These are phyloP conservation scores for Drosophila pseudoobscura DNA, from an alignment of 1,140 invertebrate species.

Conservation along the genomic window DNA sequence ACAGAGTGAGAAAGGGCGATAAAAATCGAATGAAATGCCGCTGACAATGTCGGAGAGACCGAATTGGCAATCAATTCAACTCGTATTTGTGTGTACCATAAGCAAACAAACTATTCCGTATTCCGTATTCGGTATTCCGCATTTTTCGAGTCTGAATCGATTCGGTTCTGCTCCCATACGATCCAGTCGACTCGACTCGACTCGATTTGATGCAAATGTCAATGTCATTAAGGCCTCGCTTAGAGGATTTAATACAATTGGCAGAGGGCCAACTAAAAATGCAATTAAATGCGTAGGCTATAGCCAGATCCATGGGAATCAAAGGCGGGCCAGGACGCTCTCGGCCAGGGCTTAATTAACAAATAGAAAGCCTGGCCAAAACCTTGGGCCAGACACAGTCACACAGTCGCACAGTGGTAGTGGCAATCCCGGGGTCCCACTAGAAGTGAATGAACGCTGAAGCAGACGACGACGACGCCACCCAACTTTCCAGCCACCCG, in stretches of 20 bases:
- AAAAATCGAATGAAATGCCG: conserved; percentile 68
- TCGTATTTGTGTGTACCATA: conserved; percentile 34
- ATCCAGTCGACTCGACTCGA: conserved; percentile 39
- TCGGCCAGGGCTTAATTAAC: conserved; percentile 66
- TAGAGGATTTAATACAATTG: conserved; percentile 63
- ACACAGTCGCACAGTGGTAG: conserved; percentile 32
- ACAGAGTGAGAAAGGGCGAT: conserved; percentile 24
- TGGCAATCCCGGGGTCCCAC: not conserved
- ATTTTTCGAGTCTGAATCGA: conserved; percentile 21
- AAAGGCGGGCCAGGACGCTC: conserved; percentile 1
- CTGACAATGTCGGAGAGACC: conserved; percentile 59
- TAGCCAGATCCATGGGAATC: conserved; percentile 3
- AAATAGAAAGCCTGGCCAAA: conserved; percentile 74
- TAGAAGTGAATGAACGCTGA: conserved; percentile 76
- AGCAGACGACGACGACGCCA: conserved; percentile 47
- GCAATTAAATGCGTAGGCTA: conserved; percentile 75
- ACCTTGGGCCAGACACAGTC: conserved; percentile 67
- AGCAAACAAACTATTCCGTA: conserved; percentile 40
- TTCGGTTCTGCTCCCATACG: not conserved
- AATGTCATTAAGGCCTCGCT: conserved; percentile 70
- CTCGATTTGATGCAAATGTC: conserved; percentile 63
- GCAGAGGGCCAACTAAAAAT: conserved; percentile 61
- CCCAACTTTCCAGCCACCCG: conserved; percentile 22
- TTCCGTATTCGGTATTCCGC: conserved; percentile 40
- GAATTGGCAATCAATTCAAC: conserved; percentile 67